Percentiles rank a stretch among this genome's conserved stretches.
These are phyloP conservation scores for Parascotia fuliginaria DNA, from an alignment of 2,888 invertebrate genomes.

Conservation along the genomic window DNA sequence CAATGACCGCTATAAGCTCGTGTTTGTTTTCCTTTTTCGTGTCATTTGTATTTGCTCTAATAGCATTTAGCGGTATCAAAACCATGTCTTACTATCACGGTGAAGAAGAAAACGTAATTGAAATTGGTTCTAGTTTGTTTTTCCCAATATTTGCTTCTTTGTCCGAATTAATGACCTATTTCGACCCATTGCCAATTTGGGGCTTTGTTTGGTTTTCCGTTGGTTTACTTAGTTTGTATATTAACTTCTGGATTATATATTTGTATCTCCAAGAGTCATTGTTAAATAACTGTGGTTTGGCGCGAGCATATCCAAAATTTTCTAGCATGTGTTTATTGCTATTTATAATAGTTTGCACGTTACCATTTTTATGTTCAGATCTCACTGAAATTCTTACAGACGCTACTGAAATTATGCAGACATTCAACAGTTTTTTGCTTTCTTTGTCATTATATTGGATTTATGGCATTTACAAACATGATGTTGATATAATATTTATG, in stretches of 20 bases:
- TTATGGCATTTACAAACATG: slow-evolving; percentile 71
- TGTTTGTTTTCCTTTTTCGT: slow-evolving; percentile 59
- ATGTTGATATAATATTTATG: slow-evolving; percentile 77
- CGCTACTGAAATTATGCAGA: slow-evolving; percentile 63
- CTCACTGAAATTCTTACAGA: slow-evolving; percentile 60
- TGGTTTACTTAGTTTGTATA: slow-evolving; percentile 59
- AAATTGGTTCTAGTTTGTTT: slow-evolving; percentile 58
- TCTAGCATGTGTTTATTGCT: slow-evolving; percentile 48
- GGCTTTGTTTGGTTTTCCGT: slow-evolving; percentile 69
- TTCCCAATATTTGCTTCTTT: slow-evolving; percentile 65
- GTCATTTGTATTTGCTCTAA: slow-evolving; percentile 56
- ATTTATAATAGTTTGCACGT: slow-evolving; percentile 51
- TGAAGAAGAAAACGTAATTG: slow-evolving; percentile 69
- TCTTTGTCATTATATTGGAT: slow-evolving; percentile 74
- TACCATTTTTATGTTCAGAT: slow-evolving; percentile 72
- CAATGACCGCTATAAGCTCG: slow-evolving; percentile 68
- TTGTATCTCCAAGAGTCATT: slow-evolving; percentile 61
- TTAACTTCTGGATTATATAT: slow-evolving; percentile 65
- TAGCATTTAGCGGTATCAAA: slow-evolving; percentile 69
- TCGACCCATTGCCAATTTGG: slow-evolving; percentile 64
- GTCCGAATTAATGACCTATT: slow-evolving; percentile 70
- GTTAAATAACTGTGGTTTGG: slow-evolving; percentile 34
- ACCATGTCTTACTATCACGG: slow-evolving; percentile 76
- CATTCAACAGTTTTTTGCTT: slow-evolving; percentile 61
- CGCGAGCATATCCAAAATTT: slow-evolving; percentile 48